Percentiles rank a stretch among this genome's conserved stretches.
Evolutionary conservation across 2,797 vertebrate species (phyloP).

Genomic region (Heteromormyrus szaboi): DNA sequence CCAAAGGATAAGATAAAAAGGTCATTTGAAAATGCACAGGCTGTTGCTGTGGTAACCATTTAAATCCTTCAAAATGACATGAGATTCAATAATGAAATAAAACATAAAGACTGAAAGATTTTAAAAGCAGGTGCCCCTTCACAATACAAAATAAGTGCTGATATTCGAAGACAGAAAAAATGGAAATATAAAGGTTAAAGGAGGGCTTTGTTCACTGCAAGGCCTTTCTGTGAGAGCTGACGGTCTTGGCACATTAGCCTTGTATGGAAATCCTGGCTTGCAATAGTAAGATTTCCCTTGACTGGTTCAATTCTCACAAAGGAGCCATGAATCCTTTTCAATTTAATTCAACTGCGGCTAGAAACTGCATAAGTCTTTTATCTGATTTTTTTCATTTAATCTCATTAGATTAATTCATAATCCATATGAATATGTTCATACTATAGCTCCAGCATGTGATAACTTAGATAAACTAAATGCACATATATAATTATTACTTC

Average conservation of each 20-base stretch:
- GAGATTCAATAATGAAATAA: not conserved
- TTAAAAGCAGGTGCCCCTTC: not conserved
- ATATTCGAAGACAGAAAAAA: not conserved
- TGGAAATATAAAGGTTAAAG: not conserved
- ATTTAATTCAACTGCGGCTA: not conserved
- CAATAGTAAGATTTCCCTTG: not conserved
- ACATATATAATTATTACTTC: not conserved
- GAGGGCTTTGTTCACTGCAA: not conserved
- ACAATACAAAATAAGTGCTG: not conserved
- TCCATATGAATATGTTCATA: not conserved
- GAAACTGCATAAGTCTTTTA: not conserved
- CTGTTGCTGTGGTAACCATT: not conserved
- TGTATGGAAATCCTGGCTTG: constrained; percentile 3
- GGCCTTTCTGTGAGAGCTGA: not conserved
- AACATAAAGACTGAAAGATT: not conserved
- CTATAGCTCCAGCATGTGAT: not conserved
- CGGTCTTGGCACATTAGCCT: not conserved
- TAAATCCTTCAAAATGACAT: not conserved
- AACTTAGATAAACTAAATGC: not conserved
- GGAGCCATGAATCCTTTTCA: not conserved
- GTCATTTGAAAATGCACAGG: not conserved
- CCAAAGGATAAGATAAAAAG: not conserved
- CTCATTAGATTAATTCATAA: not conserved
- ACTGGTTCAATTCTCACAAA: not conserved
- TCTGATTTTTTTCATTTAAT: not conserved